Evolutionary conservation across 2,888 invertebrate species (phyloP).

Genomic region (Aphidoletes aphidimyza): DNA sequence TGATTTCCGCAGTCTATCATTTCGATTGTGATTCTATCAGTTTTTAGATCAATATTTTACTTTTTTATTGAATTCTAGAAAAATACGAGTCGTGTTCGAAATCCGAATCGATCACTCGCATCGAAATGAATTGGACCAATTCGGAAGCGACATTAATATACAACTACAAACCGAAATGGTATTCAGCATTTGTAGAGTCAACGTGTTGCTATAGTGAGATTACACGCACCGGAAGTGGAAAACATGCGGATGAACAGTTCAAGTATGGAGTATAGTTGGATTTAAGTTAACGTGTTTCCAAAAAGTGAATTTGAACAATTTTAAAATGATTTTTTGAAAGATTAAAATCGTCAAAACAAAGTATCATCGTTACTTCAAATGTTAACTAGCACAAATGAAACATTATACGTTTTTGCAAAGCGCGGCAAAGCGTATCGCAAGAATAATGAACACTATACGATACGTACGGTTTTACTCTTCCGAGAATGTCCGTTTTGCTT

Average conservation of each 20-base stretch:
- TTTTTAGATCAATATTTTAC: too few species aligned
- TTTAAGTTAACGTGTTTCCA: too few species aligned
- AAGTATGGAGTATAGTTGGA: constrained; percentile 45
- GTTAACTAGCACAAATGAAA: too few species aligned
- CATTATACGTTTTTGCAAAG: too few species aligned
- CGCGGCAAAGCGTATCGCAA: too few species aligned
- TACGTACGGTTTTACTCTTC: too few species aligned
- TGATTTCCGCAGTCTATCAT: too few species aligned
- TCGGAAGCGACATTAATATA: constrained; percentile 62
- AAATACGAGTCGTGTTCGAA: constrained; percentile 69
- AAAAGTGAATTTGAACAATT: too few species aligned
- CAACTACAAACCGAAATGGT: constrained; percentile 60
- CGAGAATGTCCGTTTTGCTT: too few species aligned
- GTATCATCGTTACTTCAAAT: too few species aligned
- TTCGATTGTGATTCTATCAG: too few species aligned
- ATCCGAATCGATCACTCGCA: constrained; percentile 62
- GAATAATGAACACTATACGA: too few species aligned
- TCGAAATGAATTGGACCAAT: constrained; percentile 60
- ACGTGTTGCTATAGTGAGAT: constrained; percentile 63
- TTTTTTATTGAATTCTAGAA: constrained; percentile 58
- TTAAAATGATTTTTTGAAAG: not conserved
- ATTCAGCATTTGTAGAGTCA: constrained; percentile 60
- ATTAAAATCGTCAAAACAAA: not conserved
- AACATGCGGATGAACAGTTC: constrained; percentile 59
- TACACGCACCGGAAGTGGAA: constrained; percentile 60